Evolutionary conservation across 2,113 vertebrate genomes (phyloP).

Genomic region (Sapayoa aenigma): DNA sequence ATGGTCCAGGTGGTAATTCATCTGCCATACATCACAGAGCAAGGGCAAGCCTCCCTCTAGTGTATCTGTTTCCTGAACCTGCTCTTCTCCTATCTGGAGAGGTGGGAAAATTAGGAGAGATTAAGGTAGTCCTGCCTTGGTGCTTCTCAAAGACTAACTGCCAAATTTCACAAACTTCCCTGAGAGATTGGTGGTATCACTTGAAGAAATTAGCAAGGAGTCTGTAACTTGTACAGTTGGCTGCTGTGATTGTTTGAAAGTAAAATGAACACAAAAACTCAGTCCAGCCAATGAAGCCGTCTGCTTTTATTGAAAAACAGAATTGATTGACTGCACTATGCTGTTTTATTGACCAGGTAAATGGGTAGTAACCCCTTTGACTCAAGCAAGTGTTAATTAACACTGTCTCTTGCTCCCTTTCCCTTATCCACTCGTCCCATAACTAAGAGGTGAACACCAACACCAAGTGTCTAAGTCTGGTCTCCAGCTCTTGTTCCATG

Average conservation of each 20-base stretch:
- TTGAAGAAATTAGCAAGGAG: neutral
- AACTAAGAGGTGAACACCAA: neutral
- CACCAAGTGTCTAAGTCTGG: neutral
- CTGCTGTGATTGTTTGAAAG: neutral
- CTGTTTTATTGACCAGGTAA: neutral
- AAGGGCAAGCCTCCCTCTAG: neutral
- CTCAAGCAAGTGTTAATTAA: neutral
- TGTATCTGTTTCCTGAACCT: neutral
- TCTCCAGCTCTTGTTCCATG: neutral
- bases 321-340: neutral
- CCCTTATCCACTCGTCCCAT: accelerated
- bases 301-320: neutral
- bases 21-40: neutral
- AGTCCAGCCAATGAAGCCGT: neutral
- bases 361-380: neutral
- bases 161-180: neutral
- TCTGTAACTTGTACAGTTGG: neutral
- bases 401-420: neutral
- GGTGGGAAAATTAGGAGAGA: neutral
- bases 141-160: neutral
- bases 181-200: neutral
- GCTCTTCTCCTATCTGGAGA: neutral
- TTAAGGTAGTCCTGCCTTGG: neutral
- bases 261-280: neutral
- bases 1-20: neutral